These are phyloP conservation scores for Alloplasta piceator DNA, from an alignment of 2,888 invertebrate genomes.

Conservation along the genomic window DNA sequence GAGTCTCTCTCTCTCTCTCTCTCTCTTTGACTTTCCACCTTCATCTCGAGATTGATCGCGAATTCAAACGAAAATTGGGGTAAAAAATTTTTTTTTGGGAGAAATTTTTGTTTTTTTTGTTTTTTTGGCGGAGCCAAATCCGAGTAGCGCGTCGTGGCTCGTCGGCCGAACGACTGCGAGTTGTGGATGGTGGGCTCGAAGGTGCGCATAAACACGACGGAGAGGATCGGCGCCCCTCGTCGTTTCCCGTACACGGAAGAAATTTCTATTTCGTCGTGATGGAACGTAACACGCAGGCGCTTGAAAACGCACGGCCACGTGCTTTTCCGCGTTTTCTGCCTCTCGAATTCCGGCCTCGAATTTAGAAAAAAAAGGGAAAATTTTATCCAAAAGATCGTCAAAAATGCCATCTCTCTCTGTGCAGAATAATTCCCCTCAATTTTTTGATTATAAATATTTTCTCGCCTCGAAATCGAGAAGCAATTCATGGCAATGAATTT, in stretches of 20 bases:
- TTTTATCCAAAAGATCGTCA: too few species aligned
- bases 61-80: too few species aligned
- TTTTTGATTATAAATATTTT: too few species aligned
- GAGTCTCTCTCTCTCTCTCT: conserved; percentile 47
- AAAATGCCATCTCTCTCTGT: not conserved
- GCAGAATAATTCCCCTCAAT: not conserved
- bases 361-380: not conserved
- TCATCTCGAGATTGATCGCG: not conserved
- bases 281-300: conserved; percentile 80
- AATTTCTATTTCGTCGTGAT: conserved; percentile 69
- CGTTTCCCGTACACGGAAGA: conserved; percentile 68
- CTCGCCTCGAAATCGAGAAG: too few species aligned
- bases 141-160: conserved; percentile 64
- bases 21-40: not conserved
- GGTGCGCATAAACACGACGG: conserved; percentile 64
- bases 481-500: too few species aligned
- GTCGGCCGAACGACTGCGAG: conserved; percentile 68
- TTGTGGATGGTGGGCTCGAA: not conserved
- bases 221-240: conserved; percentile 32
- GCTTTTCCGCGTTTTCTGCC: conserved; percentile 49
- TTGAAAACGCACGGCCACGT: conserved; percentile 68
- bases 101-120: not conserved
- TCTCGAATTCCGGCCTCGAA: not conserved
- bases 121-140: not conserved
- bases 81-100: not conserved